Conservation (phyloP, 2,797 vertebrate genomes). For the Onychomys arenicola region DNA sequence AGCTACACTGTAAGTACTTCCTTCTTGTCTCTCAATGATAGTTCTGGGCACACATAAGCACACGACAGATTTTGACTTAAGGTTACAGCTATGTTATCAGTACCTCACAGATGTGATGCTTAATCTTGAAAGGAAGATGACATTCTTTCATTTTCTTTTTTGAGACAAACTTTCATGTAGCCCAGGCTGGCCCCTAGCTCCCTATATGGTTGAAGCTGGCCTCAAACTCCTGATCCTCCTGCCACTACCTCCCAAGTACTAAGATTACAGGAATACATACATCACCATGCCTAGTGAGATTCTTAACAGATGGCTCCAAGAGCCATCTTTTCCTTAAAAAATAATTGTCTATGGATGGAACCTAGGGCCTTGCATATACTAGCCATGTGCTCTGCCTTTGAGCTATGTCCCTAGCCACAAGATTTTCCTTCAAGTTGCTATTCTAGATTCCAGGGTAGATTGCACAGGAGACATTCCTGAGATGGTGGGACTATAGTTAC, state of each 20-base stretch:
- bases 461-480: neutral
- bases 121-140: neutral
- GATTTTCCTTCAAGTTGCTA: neutral
- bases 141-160: neutral
- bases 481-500: neutral
- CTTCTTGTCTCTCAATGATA: neutral
- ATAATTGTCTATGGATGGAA: neutral
- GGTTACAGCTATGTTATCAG: neutral
- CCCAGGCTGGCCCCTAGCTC: neutral
- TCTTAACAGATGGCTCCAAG: neutral
- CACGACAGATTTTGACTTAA: neutral
- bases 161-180: neutral
- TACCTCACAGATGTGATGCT: neutral
- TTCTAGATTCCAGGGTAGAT: neutral
- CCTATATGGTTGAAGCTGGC: neutral
- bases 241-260: neutral
- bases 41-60: neutral
- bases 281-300: too few relatives aligned
- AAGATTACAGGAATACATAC: neutral
- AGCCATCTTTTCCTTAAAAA: neutral
- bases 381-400: neutral
- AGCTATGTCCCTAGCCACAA: neutral
- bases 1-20: neutral
- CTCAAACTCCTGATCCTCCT: neutral
- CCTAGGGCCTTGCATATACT: neutral